Evolutionary conservation across 2,888 invertebrate species (phyloP).

Genomic region (Caenorhabditis auriculariae): DNA sequence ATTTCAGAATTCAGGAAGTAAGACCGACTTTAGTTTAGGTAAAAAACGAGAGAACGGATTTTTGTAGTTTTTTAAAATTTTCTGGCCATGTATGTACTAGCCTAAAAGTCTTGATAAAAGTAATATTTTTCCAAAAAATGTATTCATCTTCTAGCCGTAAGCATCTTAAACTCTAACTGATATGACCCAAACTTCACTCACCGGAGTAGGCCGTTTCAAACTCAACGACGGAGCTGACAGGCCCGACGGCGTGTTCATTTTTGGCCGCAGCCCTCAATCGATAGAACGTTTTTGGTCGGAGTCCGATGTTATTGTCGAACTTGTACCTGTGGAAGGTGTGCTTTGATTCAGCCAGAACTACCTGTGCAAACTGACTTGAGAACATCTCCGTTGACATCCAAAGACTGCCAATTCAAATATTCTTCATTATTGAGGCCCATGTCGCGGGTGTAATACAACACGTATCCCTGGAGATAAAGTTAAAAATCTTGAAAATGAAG

Average conservation of each 20-base stretch:
- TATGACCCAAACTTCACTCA: constrained; percentile 1
- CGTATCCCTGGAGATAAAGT: constrained; percentile 27
- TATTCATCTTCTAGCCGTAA: not conserved
- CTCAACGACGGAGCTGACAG: constrained; percentile 32
- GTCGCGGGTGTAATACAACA: constrained; percentile 41
- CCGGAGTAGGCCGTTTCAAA: constrained; percentile 41
- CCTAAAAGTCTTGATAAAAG: too few relatives aligned
- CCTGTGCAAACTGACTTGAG: not conserved
- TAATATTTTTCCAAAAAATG: not conserved
- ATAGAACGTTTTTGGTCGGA: constrained; percentile 46
- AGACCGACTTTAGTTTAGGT: too few relatives aligned
- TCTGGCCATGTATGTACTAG: too few relatives aligned
- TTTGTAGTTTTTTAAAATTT: too few relatives aligned
- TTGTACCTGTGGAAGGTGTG: constrained; percentile 12
- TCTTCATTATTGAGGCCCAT: constrained; percentile 36
- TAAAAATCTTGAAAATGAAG: not conserved
- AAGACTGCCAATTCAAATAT: constrained; percentile 36
- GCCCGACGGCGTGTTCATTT: constrained; percentile 36
- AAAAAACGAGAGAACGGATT: too few relatives aligned
- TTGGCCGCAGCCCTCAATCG: constrained; percentile 35
- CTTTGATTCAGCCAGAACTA: not conserved
- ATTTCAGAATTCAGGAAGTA: too few relatives aligned
- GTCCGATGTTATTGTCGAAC: constrained; percentile 31
- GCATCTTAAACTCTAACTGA: too few relatives aligned
- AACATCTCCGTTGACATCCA: constrained; percentile 4